These are phyloP conservation scores for Pseudorasbora parva DNA, from an alignment of 2,113 vertebrate genomes.

Conservation along the genomic window DNA sequence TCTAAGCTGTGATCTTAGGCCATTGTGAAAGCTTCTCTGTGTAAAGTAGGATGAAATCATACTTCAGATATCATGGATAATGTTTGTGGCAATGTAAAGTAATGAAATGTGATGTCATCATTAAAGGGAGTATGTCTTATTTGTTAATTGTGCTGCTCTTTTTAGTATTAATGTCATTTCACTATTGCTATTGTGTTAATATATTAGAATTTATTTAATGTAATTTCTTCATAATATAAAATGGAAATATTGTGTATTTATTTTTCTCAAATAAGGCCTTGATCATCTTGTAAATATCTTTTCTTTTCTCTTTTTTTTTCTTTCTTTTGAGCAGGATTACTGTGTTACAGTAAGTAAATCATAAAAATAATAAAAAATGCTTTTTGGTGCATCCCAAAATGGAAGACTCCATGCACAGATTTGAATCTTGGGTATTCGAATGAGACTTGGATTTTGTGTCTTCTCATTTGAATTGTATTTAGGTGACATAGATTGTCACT, in stretches of 20 bases:
- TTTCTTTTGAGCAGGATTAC: slow-evolving; percentile 10
- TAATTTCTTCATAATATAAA: slow-evolving; percentile 59
- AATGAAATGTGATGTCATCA: slow-evolving; percentile 39
- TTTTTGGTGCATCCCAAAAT: slow-evolving; percentile 52
- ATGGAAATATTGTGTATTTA: slow-evolving; percentile 63
- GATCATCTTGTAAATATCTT: slow-evolving; percentile 70
- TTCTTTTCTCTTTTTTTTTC: too few species aligned
- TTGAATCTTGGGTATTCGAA: slow-evolving; percentile 15
- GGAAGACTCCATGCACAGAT: slow-evolving; percentile 15
- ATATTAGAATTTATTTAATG: slow-evolving; percentile 66
- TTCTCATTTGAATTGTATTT: background rate
- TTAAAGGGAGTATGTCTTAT: slow-evolving; percentile 54
- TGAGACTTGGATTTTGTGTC: background rate
- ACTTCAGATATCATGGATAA: slow-evolving; percentile 37
- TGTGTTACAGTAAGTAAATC: slow-evolving; percentile 4
- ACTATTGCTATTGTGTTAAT: slow-evolving; percentile 63
- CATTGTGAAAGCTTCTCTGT: slow-evolving; percentile 23
- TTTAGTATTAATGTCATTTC: slow-evolving; percentile 56
- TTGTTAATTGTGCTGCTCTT: slow-evolving; percentile 65
- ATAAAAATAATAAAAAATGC: background rate
- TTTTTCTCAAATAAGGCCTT: slow-evolving; percentile 63
- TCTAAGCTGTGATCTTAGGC: slow-evolving; percentile 19
- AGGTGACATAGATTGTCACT: background rate
- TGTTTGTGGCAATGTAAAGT: slow-evolving; percentile 62
- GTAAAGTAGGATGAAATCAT: slow-evolving; percentile 39